These are phyloP conservation scores for Siderastrea siderea DNA, from an alignment of 92 coral and sea anemone genomes.

Conservation along the genomic window DNA sequence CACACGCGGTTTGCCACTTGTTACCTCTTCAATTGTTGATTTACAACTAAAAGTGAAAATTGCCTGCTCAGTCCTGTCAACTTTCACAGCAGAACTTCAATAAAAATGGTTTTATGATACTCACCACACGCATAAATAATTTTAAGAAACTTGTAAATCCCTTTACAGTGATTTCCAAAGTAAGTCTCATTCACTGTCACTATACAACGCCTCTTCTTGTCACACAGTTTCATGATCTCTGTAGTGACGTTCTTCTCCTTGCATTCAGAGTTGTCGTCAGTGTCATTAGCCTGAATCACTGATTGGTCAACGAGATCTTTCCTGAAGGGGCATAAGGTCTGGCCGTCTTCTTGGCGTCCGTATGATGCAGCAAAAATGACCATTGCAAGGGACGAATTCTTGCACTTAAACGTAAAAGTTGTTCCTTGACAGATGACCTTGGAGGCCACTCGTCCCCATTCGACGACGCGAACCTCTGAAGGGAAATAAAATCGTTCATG, in stretches of 20 bases:
- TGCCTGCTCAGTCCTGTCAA: neutral
- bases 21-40: too few relatives aligned
- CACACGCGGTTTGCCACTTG: too few relatives aligned
- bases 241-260: constrained; percentile 16
- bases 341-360: constrained; percentile 71
- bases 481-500: neutral
- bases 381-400: constrained; percentile 81
- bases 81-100: neutral
- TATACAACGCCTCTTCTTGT: constrained; percentile 53
- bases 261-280: constrained; percentile 8
- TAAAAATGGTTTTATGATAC: neutral
- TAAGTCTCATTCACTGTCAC: constrained; percentile 38
- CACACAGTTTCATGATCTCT: constrained; percentile 50
- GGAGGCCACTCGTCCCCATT: neutral
- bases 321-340: constrained; percentile 65
- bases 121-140: constrained; percentile 81
- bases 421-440: constrained; percentile 54
- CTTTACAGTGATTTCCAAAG: constrained; percentile 72
- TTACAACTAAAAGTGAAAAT: too few relatives aligned
- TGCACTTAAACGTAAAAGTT: constrained; percentile 36
- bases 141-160: constrained; percentile 73
- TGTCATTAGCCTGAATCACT: constrained; percentile 33
- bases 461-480: constrained; percentile 22
- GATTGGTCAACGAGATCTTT: neutral
- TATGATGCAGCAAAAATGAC: constrained; percentile 78